Conservation (phyloP, 2,888 invertebrate genomes). For the Thera britannica region DNA sequence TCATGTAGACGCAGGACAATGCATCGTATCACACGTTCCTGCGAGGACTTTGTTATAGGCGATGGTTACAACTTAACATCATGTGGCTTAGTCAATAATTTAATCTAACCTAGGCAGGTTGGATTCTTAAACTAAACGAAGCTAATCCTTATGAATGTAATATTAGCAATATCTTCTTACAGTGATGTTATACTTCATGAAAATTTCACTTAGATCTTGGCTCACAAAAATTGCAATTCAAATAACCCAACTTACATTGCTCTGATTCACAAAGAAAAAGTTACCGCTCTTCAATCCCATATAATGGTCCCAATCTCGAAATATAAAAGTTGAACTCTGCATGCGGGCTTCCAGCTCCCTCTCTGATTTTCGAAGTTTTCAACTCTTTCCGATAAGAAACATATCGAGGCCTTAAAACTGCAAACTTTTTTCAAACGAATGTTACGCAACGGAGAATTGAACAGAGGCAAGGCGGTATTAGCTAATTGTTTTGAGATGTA, state of each 20-base stretch:
- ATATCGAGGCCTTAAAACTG: slow-evolving; percentile 53
- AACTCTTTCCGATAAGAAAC: slow-evolving; percentile 70
- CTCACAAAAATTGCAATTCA: too few relatives aligned
- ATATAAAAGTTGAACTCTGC: slow-evolving; percentile 68
- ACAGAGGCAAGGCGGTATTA: neutral
- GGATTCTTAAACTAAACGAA: too few relatives aligned
- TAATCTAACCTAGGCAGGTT: too few relatives aligned
- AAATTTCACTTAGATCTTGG: too few relatives aligned
- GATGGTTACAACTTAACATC: too few relatives aligned
- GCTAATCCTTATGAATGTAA: too few relatives aligned
- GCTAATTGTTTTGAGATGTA: neutral
- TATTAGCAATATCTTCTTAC: too few relatives aligned
- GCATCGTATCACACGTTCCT: too few relatives aligned
- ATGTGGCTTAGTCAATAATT: too few relatives aligned
- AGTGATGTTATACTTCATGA: too few relatives aligned
- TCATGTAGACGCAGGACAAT: too few relatives aligned
- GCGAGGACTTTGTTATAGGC: too few relatives aligned
- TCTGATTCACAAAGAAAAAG: slow-evolving; percentile 30
- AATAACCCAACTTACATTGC: slow-evolving; percentile 4
- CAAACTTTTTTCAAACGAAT: slow-evolving; percentile 20
- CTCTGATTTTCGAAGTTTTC: slow-evolving; percentile 59
- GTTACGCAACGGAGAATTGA: neutral
- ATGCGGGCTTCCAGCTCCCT: slow-evolving; percentile 75
- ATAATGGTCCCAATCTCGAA: slow-evolving; percentile 62
- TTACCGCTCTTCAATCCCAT: slow-evolving; percentile 46